Conservation (phyloP, 2,888 invertebrate genomes). For the Pyralis farinalis region DNA sequence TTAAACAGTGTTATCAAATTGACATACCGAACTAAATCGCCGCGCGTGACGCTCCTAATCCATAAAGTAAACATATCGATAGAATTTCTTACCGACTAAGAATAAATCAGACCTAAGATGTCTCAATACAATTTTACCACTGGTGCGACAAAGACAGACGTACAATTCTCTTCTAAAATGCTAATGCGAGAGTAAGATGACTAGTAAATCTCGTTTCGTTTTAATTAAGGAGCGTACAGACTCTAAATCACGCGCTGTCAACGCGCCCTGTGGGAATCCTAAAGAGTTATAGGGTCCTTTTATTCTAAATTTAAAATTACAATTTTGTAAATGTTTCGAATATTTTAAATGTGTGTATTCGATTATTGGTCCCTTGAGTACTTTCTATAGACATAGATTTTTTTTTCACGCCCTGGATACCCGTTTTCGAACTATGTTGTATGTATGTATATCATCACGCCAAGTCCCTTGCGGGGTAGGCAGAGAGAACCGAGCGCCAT, state of each 20-base stretch:
- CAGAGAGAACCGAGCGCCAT: no score
- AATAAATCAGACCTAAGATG: conserved; percentile 71
- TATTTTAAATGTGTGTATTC: conserved; percentile 54
- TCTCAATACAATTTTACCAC: conserved; percentile 65
- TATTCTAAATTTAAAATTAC: conserved; percentile 81
- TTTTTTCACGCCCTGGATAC: conserved; percentile 1
- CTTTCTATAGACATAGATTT: conserved; percentile 16
- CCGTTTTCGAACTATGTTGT: background rate
- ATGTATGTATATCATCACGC: no score
- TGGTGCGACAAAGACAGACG: conserved; percentile 36
- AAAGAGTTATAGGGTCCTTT: conserved; percentile 74
- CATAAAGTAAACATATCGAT: conserved; percentile 77
- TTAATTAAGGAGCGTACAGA: conserved; percentile 71
- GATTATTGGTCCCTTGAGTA: conserved; percentile 57
- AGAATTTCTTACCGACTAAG: conserved; percentile 55
- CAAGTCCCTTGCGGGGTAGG: no score
- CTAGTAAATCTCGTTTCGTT: conserved; percentile 45
- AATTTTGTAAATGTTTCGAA: conserved; percentile 71
- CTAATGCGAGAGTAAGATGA: conserved; percentile 44
- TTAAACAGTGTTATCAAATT: conserved; percentile 49
- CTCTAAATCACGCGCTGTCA: conserved; percentile 76
- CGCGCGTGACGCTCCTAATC: conserved; percentile 61
- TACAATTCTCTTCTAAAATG: conserved; percentile 16
- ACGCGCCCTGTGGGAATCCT: conserved; percentile 77
- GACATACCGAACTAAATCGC: conserved; percentile 61